Evolutionary conservation across 2,797 vertebrate species (phyloP), one percentile per base, ranked within the genome.

Genomic region (Chelon labrosus): DNA sequence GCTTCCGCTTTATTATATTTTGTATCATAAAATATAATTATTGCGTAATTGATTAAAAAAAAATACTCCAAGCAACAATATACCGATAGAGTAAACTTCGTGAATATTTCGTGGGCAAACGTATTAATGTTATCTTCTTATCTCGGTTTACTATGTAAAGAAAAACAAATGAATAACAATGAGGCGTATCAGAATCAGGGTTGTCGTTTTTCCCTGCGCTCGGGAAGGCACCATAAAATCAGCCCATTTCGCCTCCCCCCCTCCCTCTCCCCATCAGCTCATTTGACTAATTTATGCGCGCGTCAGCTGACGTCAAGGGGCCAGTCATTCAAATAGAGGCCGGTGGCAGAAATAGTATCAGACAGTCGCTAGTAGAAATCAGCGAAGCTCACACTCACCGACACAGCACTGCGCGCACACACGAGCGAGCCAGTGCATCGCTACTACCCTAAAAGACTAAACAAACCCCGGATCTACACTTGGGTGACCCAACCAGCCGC

Each of bases 301-400:
- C 95, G 95, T 96, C 94, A 93, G 0, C 60, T 94, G 93, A 94
- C 94, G 96, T 94, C 94, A 92, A 12, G 4, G 3, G 7, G 44
- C 71, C 17, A 80, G 77, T 58, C 82, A 65, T 93, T 92, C 89
- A 95, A 94, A 96, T 91, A 83, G 64, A 53, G 0, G 35, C 62
- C 83, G 57, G 89, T 80, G 90, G 91, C 95, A 92, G 93, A 96
- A 96, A 96, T 96, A 96, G 95, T 88, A 89, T 67, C 93, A 95
- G 92, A 93, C 92, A 89, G 76, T 92, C 87, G 88, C 89, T 83
- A 14, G 90, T 78, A 56, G 20, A 74, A 82, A 71, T 22, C 64
- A 50, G 85, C 87, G 85, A 85, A 85, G 84, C 85, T 80, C 50
- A 47, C 1, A 12, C 3, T 37, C 35, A 22, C 14, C 3, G 88